Conservation (phyloP, 2,888 invertebrate species). For the Altica lythri region DNA sequence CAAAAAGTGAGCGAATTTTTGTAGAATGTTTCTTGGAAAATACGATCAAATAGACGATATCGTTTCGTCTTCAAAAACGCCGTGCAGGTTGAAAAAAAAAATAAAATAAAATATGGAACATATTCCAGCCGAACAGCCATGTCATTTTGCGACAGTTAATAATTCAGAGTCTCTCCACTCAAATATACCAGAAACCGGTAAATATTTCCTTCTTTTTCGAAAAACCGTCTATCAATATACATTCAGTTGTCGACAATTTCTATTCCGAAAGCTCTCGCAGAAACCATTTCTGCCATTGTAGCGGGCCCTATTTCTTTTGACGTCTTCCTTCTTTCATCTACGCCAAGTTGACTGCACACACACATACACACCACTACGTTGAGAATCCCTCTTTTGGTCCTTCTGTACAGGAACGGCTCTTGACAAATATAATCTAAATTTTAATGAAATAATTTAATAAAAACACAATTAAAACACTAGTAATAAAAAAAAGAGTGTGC, state of each 20-base stretch:
- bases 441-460: too few relatives aligned
- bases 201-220: slow-evolving; percentile 19
- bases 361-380: slow-evolving; percentile 8
- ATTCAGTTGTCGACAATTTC: slow-evolving; percentile 31
- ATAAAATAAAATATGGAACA: slow-evolving; percentile 16
- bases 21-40: neutral
- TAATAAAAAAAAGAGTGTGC: too few relatives aligned
- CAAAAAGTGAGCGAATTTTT: too few relatives aligned
- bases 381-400: slow-evolving; percentile 11
- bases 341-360: slow-evolving; percentile 21
- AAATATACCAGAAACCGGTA: slow-evolving; percentile 11
- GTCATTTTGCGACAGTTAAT: slow-evolving; percentile 25
- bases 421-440: neutral
- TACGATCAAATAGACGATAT: neutral
- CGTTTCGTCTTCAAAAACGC: neutral
- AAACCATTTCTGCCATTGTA: slow-evolving; percentile 37
- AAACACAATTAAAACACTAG: too few relatives aligned
- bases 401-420: slow-evolving; percentile 3
- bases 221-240: slow-evolving; percentile 28
- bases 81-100: neutral
- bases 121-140: slow-evolving; percentile 18
- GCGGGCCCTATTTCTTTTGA: slow-evolving; percentile 40
- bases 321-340: slow-evolving; percentile 22
- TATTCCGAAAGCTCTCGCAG: slow-evolving; percentile 30
- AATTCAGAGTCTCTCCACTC: slow-evolving; percentile 16